phyloP scores from a whole-genome alignment of 2,113 vertebrate species.

The Lates calcarifer region DNA sequence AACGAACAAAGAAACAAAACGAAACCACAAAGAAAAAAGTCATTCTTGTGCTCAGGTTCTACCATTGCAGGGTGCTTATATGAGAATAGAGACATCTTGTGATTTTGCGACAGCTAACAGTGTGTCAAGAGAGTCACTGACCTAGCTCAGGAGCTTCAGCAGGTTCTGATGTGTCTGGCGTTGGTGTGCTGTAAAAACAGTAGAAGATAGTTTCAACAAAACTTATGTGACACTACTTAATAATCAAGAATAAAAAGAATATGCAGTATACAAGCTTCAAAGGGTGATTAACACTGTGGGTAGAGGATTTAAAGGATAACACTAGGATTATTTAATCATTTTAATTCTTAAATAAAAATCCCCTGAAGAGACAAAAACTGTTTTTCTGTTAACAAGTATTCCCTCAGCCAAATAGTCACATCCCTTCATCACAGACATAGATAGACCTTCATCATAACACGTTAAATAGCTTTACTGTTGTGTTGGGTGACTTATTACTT shows the following conservation, averaged over 20 bases:
- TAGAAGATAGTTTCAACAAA: background rate
- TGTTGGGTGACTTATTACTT: too few species aligned
- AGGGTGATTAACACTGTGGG: background rate
- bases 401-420: background rate
- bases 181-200: slow-evolving; percentile 55
- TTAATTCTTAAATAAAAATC: background rate
- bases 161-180: slow-evolving; percentile 18
- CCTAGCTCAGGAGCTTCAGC: slow-evolving; percentile 32
- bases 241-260: background rate
- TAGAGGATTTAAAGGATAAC: slow-evolving; percentile 2
- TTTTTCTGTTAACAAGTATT: background rate
- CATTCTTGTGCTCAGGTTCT: background rate
- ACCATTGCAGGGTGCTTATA: background rate
- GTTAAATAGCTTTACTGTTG: too few species aligned
- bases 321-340: background rate
- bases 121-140: slow-evolving; percentile 43
- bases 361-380: background rate
- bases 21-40: too few species aligned
- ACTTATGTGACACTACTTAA: background rate
- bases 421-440: too few species aligned
- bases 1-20: background rate
- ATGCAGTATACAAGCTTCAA: background rate
- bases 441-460: too few species aligned
- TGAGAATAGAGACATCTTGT: background rate
- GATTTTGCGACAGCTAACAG: background rate